Percentiles rank a stretch among this genome's conserved stretches.
These are phyloP conservation scores for Agonopterix subpropinquella DNA, from an alignment of 2,888 invertebrate species.

Conservation along the genomic window DNA sequence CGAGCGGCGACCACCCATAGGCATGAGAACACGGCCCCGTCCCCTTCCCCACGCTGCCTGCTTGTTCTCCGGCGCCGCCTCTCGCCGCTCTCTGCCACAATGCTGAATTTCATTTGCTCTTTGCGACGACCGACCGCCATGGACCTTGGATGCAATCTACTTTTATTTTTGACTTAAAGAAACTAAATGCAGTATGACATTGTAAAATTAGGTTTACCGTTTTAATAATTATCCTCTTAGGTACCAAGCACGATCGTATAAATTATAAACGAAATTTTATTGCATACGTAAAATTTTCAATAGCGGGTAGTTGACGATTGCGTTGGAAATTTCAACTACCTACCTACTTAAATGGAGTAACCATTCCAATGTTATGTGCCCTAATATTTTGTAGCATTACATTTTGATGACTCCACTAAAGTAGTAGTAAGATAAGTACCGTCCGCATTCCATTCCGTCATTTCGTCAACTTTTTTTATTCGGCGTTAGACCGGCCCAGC, in stretches of 20 bases:
- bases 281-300: too few species aligned
- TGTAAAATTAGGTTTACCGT: too few species aligned
- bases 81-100: constrained; percentile 64
- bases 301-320: too few species aligned
- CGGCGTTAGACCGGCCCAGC: constrained; percentile 67
- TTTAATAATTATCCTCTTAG: too few species aligned
- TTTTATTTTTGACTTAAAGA: constrained; percentile 3
- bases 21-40: constrained; percentile 69
- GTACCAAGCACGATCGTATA: too few species aligned
- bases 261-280: too few species aligned
- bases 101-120: constrained; percentile 71
- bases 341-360: background rate
- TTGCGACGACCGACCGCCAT: constrained; percentile 25
- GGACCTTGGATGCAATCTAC: constrained; percentile 31
- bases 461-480: constrained; percentile 54
- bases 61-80: constrained; percentile 50
- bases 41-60: constrained; percentile 66
- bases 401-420: constrained; percentile 6
- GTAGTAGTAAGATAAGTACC: constrained; percentile 26
- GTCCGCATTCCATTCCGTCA: constrained; percentile 59
- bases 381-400: background rate
- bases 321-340: too few species aligned
- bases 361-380: too few species aligned
- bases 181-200: too few species aligned
- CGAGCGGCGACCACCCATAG: constrained; percentile 73